These are phyloP conservation scores for Meiosimyza platycephala DNA, from an alignment of 2,888 invertebrate genomes.

Conservation along the genomic window DNA sequence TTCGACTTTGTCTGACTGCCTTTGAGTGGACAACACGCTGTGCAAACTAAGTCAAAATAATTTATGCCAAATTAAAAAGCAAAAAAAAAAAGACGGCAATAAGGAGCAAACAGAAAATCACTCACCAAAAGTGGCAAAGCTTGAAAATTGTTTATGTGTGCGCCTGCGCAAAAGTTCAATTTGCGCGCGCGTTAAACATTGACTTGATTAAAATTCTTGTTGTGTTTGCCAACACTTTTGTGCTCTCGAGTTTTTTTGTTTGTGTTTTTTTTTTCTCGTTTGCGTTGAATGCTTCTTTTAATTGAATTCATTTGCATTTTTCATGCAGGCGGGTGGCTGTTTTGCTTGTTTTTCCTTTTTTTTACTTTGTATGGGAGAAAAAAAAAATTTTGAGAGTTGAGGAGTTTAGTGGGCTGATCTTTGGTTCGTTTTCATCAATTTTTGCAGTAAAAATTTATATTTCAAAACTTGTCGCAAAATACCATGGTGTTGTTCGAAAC, in stretches of 20 bases:
- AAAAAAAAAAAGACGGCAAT: background rate
- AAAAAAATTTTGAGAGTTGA: background rate
- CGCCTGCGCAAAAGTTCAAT: constrained; percentile 34
- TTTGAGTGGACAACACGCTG: constrained; percentile 18
- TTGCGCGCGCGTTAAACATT: constrained; percentile 13
- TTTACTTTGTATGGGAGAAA: background rate
- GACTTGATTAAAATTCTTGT: constrained; percentile 65
- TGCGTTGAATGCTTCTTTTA: constrained; percentile 54
- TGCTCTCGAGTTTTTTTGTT: background rate
- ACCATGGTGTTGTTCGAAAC: too few species aligned
- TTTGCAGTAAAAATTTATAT: too few species aligned
- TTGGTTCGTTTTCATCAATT: background rate
- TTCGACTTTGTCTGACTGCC: background rate
- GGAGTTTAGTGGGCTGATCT: too few species aligned
- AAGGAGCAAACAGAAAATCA: constrained; percentile 1
- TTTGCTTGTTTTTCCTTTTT: too few species aligned
- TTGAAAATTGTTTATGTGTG: constrained; percentile 30
- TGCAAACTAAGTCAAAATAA: constrained; percentile 34
- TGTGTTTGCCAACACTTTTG: constrained; percentile 39
- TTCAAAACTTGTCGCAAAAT: too few species aligned
- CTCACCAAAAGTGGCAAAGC: constrained; percentile 11
- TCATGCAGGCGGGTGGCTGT: constrained; percentile 60
- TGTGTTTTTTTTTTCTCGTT: constrained; percentile 39
- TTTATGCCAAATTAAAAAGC: constrained; percentile 39
- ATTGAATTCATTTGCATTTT: constrained; percentile 67